These are phyloP conservation scores for Yasuhikotakia modesta DNA, from an alignment of 2,797 vertebrate genomes.

Conservation along the genomic window DNA sequence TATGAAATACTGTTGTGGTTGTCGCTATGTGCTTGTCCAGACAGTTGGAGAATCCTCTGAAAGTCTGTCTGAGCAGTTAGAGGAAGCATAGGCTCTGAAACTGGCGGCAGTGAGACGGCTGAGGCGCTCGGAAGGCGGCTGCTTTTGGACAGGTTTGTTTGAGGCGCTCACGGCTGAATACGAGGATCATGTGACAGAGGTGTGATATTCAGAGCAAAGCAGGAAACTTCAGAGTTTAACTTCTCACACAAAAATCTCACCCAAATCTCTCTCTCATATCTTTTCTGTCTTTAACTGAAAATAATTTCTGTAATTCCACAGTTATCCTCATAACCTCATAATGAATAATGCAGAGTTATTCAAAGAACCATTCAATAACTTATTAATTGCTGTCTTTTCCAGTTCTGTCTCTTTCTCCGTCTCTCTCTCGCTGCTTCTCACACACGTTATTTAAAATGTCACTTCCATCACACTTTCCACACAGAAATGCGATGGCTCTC, in stretches of 20 bases:
- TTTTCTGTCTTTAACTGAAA: conserved; percentile 43
- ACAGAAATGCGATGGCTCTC: conserved; percentile 54
- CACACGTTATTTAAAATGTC: conserved; percentile 45
- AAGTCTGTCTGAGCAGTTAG: conserved; percentile 37
- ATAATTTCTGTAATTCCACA: conserved; percentile 58
- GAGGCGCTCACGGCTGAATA: conserved; percentile 38
- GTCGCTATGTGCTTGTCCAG: conserved; percentile 43
- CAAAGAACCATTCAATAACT: conserved; percentile 55
- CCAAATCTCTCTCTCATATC: neutral
- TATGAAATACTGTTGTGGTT: conserved; percentile 48
- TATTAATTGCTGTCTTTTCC: conserved; percentile 54
- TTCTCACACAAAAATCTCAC: neutral
- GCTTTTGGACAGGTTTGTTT: conserved; percentile 30
- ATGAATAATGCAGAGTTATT: conserved; percentile 60
- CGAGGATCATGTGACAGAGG: conserved; percentile 41
- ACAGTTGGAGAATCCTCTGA: conserved; percentile 34
- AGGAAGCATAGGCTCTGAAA: too few species aligned
- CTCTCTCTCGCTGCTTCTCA: neutral
- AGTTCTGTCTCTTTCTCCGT: conserved; percentile 2
- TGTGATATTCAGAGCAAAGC: conserved; percentile 25
- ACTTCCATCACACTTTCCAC: conserved; percentile 49
- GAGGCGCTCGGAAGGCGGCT: conserved; percentile 21
- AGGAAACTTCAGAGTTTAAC: conserved; percentile 13
- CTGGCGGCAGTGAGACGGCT: conserved; percentile 24
- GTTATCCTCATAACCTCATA: conserved; percentile 57